Evolutionary conservation across 2,113 vertebrate genomes (phyloP).

Genomic region (Alexandromys fortis): DNA sequence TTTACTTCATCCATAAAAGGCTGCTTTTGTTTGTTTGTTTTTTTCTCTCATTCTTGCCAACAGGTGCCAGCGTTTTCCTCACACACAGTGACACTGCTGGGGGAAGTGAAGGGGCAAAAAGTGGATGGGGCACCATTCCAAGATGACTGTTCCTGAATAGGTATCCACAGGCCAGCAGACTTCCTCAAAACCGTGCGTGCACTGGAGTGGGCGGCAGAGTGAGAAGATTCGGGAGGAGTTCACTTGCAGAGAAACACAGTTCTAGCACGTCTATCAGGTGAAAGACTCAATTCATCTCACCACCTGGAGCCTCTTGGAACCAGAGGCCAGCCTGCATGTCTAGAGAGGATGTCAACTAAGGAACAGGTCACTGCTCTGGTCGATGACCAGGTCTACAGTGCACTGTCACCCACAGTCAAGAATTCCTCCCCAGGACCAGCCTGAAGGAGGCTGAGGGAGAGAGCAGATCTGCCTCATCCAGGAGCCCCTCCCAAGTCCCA

Average conservation of each 20-base stretch:
- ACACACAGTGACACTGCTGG: not conserved
- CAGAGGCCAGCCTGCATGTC: not conserved
- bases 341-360: not conserved
- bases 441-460: not conserved
- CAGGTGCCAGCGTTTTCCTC: constrained; percentile 56
- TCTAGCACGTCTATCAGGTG: not conserved
- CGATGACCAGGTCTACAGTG: not conserved
- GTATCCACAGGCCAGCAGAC: not conserved
- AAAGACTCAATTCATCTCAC: not conserved
- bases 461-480: not conserved
- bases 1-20: constrained; percentile 69
- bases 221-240: not conserved
- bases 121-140: not conserved
- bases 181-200: not conserved
- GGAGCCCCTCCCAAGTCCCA: not conserved
- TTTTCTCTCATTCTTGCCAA: constrained; percentile 64
- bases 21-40: not conserved
- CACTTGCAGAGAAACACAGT: accelerated
- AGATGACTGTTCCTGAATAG: not conserved
- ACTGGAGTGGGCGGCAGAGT: accelerated
- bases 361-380: not conserved
- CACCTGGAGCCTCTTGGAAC: not conserved
- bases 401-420: not conserved
- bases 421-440: not conserved
- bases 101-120: not conserved